Evolutionary conservation across 2,797 vertebrate species (phyloP).

Genomic region (Choloepus didactylus): DNA sequence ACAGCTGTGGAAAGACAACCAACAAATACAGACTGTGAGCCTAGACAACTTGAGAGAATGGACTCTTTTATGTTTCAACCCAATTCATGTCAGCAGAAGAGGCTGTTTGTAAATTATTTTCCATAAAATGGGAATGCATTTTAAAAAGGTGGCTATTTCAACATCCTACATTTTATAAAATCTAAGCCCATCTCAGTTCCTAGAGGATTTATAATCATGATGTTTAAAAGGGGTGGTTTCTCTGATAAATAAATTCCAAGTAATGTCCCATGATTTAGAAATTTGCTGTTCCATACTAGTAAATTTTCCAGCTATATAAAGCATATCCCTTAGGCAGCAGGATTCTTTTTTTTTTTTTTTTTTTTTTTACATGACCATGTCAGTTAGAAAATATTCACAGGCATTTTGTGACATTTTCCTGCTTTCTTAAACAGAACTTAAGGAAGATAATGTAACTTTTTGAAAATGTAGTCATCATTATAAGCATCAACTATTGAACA

Average conservation of each 20-base stretch:
- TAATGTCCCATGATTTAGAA: background rate
- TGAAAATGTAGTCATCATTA: background rate
- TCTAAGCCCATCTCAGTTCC: background rate
- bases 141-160: background rate
- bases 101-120: background rate
- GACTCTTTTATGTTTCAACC: background rate
- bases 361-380: background rate
- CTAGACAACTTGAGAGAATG: background rate
- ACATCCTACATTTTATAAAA: conserved; percentile 16
- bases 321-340: background rate
- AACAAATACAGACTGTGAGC: background rate
- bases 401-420: background rate
- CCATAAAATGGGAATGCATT: background rate
- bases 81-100: background rate
- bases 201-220: conserved; percentile 22
- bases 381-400: conserved; percentile 43
- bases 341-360: background rate
- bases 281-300: background rate
- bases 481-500: background rate
- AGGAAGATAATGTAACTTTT: conserved; percentile 33
- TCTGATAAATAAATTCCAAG: conserved; percentile 9
- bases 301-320: conserved; percentile 47
- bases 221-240: conserved; percentile 24
- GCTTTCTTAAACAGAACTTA: conserved; percentile 40
- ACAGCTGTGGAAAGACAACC: conserved; percentile 42